Conservation (phyloP, 2,888 invertebrate species). For the Panopea generosa region DNA sequence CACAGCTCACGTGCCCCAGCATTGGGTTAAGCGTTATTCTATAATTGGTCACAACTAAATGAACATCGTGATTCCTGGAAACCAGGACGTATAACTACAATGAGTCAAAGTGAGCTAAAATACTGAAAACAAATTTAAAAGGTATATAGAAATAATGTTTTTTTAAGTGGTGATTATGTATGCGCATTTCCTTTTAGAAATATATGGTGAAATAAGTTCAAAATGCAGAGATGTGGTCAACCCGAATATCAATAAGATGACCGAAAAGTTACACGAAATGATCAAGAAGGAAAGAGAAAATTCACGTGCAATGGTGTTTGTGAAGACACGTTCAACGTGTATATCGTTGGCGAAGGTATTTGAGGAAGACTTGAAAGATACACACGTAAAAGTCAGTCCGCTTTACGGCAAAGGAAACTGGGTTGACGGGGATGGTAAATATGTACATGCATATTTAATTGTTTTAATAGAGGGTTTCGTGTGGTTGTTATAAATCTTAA, state of each 20-base stretch:
- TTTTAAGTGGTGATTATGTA: no score
- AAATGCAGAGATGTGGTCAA: conserved; percentile 43
- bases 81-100: no score
- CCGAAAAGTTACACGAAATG: conserved; percentile 52
- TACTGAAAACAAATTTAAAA: no score
- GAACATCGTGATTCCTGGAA: no score
- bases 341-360: conserved; percentile 64
- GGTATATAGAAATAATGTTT: no score
- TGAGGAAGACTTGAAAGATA: conserved; percentile 22
- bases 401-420: conserved; percentile 51
- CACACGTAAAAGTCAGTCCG: conserved; percentile 14
- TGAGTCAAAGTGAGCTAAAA: no score
- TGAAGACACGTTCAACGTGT: conserved; percentile 71
- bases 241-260: conserved; percentile 65
- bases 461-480: no score
- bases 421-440: conserved; percentile 48
- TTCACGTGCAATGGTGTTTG: conserved; percentile 72
- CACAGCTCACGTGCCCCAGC: no score
- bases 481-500: no score
- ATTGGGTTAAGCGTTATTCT: no score
- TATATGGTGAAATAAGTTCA: conserved; percentile 48
- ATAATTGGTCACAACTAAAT: no score
- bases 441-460: not conserved
- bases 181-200: no score
- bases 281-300: conserved; percentile 50